Conservation (phyloP, 2,113 vertebrate species). For the Morone chrysops region DNA sequence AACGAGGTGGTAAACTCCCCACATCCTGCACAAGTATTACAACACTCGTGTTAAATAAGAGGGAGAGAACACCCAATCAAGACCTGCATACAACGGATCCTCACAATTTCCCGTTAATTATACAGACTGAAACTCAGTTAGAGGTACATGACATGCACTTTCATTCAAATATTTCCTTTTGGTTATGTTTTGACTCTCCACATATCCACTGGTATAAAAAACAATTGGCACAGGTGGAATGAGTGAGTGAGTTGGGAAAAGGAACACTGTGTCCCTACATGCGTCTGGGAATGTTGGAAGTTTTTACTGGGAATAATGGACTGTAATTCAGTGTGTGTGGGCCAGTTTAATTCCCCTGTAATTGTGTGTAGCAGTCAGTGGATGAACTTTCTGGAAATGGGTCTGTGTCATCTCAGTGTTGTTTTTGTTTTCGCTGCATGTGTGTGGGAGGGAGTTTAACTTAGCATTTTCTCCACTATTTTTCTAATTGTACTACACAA, state of each 20-base stretch:
- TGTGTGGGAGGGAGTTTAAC: neutral
- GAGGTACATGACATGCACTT: neutral
- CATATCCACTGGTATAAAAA: neutral
- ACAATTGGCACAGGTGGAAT: neutral
- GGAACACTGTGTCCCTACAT: slow-evolving; percentile 38
- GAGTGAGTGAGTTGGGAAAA: neutral
- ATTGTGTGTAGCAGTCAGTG: neutral
- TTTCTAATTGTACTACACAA: neutral
- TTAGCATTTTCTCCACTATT: neutral
- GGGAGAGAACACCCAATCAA: neutral
- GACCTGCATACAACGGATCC: neutral
- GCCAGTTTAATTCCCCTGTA: slow-evolving; percentile 3
- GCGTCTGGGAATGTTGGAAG: neutral
- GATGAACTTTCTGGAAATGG: neutral
- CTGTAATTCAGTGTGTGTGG: neutral
- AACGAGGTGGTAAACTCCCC: slow-evolving; percentile 27
- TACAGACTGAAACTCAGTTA: neutral
- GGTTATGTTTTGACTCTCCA: neutral
- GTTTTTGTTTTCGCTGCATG: neutral
- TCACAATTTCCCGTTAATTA: neutral
- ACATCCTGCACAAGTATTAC: slow-evolving; percentile 14
- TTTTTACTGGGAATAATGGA: slow-evolving; percentile 3
- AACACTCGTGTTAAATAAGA: slow-evolving; percentile 2
- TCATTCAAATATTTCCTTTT: neutral
- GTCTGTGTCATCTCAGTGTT: slow-evolving; percentile 1